Conservation (phyloP, 1,140 invertebrate genomes). For the Sinella curviseta region DNA sequence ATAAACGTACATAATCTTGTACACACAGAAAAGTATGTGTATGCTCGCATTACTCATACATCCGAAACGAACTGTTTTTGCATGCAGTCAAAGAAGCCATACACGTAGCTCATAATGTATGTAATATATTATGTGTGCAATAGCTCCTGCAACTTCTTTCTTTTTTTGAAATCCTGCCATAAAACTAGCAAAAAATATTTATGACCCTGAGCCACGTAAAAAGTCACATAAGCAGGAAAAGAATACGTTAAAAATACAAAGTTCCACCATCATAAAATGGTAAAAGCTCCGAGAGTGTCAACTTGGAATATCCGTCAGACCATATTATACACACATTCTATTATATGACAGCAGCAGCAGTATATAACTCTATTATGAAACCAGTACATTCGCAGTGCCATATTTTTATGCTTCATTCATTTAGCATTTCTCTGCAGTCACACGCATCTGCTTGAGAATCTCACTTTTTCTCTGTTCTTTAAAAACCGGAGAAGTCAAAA, state of each 20-base stretch:
- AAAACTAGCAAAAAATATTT: slow-evolving; percentile 14
- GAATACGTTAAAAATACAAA: slow-evolving; percentile 12
- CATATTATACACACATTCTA: not conserved
- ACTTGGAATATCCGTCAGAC: not conserved
- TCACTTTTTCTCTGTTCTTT: not conserved
- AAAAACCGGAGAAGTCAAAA: not conserved
- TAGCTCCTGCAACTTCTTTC: not conserved
- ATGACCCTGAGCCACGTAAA: slow-evolving; percentile 5
- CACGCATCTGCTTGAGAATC: slow-evolving; percentile 5
- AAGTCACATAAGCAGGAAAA: slow-evolving; percentile 1
- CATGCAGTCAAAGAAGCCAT: no score
- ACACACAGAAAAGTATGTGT: no score
- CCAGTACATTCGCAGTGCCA: not conserved
- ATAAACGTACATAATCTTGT: no score
- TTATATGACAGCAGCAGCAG: not conserved
- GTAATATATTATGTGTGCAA: not conserved
- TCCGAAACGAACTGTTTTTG: not conserved
- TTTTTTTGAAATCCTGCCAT: slow-evolving; percentile 17
- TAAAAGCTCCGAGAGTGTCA: not conserved
- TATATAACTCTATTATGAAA: not conserved
- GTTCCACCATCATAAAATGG: not conserved
- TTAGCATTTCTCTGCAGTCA: not conserved
- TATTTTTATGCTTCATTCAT: not conserved
- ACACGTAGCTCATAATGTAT: not conserved
- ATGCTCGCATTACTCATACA: not conserved